Conservation (phyloP, 1,140 invertebrate species). For the Drosophila mayri region DNA sequence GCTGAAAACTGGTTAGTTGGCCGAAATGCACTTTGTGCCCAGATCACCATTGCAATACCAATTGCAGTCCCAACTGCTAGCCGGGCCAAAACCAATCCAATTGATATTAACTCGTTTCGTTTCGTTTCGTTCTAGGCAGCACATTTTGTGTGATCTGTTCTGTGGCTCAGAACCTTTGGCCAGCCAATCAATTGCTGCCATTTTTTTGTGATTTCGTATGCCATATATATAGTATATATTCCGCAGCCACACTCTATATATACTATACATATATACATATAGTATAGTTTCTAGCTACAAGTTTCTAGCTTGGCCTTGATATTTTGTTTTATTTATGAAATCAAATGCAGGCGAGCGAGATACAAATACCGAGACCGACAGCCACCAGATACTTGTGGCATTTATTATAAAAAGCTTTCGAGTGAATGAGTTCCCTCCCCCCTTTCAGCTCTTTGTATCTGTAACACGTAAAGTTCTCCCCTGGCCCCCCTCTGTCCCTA, state of each 20-base stretch:
- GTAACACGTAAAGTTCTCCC: conserved; percentile 56
- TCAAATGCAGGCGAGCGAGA: conserved; percentile 69
- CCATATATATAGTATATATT: conserved; percentile 79
- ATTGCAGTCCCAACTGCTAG: conserved; percentile 7
- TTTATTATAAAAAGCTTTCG: conserved; percentile 77
- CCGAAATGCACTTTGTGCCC: conserved; percentile 78
- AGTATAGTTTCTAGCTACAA: conserved; percentile 52
- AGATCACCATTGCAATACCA: conserved; percentile 30
- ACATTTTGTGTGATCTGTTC: conserved; percentile 69
- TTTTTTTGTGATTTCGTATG: conserved; percentile 68
- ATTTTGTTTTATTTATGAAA: conserved; percentile 84
- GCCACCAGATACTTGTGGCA: conserved; percentile 77
- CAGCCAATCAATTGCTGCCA: conserved; percentile 46
- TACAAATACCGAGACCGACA: conserved; percentile 56
- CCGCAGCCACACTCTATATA: conserved; percentile 23
- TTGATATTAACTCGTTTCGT: conserved; percentile 74
- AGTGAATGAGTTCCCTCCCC: conserved; percentile 57
- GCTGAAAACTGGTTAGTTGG: conserved; percentile 70
- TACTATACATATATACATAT: conserved; percentile 6
- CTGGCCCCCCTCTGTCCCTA: conserved; percentile 1
- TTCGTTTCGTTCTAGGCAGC: conserved; percentile 67
- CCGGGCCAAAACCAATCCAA: conserved; percentile 48
- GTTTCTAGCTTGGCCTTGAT: conserved; percentile 80
- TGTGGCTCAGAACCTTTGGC: conserved; percentile 54
- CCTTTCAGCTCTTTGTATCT: conserved; percentile 54